Percentiles rank a stretch among this genome's conserved stretches.
Evolutionary conservation across 2,888 invertebrate genomes (phyloP).

Genomic region (Eupithecia tripunctaria): DNA sequence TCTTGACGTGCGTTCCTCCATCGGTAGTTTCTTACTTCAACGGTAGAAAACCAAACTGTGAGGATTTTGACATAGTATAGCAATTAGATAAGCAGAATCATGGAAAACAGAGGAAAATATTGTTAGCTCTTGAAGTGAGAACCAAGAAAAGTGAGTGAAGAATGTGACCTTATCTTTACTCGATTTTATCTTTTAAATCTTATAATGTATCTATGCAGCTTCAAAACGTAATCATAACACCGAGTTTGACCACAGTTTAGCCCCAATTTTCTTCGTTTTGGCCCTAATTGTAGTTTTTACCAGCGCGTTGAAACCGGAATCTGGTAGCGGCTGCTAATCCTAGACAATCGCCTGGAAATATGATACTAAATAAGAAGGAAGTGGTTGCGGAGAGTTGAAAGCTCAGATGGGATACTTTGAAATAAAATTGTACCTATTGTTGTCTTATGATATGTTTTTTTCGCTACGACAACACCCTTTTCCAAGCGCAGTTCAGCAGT

Average conservation of each 20-base stretch:
- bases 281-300: conserved; percentile 6
- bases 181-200: neutral
- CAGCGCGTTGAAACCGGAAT: conserved; percentile 36
- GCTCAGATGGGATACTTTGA: conserved; percentile 45
- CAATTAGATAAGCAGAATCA: neutral
- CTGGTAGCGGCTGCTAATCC: conserved; percentile 46
- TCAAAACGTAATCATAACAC: neutral
- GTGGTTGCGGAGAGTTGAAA: conserved; percentile 43
- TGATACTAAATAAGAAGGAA: conserved; percentile 62
- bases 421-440: no score
- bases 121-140: neutral
- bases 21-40: neutral
- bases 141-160: no score
- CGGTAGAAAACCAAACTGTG: neutral
- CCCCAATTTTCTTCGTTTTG: neutral
- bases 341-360: conserved; percentile 61
- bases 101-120: neutral
- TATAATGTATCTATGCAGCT: neutral
- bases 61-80: neutral
- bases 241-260: neutral
- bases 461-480: neutral
- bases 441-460: no score
- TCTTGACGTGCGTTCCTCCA: neutral
- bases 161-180: neutral
- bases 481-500: neutral